phyloP scores from a whole-genome alignment of 2,797 vertebrate species.

The Cyclura pinguis region DNA sequence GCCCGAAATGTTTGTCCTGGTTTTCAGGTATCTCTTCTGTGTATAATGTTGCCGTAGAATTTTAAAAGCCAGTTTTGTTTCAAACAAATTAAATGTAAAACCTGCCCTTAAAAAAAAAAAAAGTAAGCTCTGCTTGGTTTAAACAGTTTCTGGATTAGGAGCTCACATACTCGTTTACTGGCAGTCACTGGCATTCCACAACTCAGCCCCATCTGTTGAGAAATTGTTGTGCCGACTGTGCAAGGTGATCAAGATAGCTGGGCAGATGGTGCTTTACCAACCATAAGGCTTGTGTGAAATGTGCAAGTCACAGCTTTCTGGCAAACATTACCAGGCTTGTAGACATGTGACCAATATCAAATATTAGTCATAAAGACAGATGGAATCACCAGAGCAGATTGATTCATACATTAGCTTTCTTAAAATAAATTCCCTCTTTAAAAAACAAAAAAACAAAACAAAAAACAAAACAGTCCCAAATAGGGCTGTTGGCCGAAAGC shows the following conservation, averaged over 20 bases:
- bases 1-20: background rate
- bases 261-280: slow-evolving; percentile 1
- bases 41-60: background rate
- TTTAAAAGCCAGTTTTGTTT: slow-evolving; percentile 13
- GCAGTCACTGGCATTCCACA: slow-evolving; percentile 4
- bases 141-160: background rate
- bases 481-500: background rate
- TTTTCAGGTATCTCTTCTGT: slow-evolving; percentile 5
- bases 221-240: slow-evolving; percentile 35
- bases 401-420: background rate
- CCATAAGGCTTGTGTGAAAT: slow-evolving; percentile 21
- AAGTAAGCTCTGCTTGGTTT: background rate
- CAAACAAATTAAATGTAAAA: slow-evolving; percentile 14
- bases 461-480: background rate
- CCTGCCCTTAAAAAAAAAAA: background rate
- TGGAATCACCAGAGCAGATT: background rate
- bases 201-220: slow-evolving; percentile 33
- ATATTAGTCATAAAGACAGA: slow-evolving; percentile 22
- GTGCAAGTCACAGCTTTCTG: slow-evolving; percentile 28
- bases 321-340: slow-evolving; percentile 36
- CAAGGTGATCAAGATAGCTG: background rate
- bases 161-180: background rate
- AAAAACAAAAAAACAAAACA: too few species aligned
- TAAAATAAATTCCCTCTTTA: background rate
- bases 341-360: slow-evolving; percentile 8